A percentile compares a stretch with the other conserved stretches of the same genome.
Evolutionary conservation across 2,888 invertebrate species (phyloP).

Genomic region (Acanthococcus lagerstroemiae): DNA sequence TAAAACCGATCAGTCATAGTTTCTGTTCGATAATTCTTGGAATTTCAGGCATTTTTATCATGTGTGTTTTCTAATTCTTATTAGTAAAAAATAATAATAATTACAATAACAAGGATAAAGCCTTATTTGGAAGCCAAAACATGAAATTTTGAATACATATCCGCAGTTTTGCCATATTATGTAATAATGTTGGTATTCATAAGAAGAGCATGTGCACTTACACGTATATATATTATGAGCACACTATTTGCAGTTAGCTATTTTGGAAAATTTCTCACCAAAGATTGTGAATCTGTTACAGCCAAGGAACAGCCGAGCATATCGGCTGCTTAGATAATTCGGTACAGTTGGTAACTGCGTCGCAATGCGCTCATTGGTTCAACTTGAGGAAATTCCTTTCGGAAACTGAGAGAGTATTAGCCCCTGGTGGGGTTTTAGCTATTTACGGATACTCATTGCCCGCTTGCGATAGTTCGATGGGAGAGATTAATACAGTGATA

Average conservation of each 20-base stretch:
- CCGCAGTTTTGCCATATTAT: no score
- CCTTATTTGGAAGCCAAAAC: no score
- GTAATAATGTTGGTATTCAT: no score
- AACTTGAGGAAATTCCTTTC: constrained; percentile 42
- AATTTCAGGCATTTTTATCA: no score
- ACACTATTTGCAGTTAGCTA: neutral
- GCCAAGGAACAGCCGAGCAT: constrained; percentile 41
- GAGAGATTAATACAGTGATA: constrained; percentile 35
- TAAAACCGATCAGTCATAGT: no score
- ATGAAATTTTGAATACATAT: no score
- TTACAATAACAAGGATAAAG: no score
- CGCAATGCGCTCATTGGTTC: constrained; percentile 45
- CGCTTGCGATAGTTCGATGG: constrained; percentile 31
- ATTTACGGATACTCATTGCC: constrained; percentile 39
- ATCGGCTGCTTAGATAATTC: constrained; percentile 39
- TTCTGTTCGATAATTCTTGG: no score
- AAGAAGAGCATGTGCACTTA: no score
- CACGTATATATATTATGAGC: neutral
- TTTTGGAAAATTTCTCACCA: neutral
- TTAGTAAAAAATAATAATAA: no score
- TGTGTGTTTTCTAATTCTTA: no score
- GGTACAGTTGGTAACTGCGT: constrained; percentile 42
- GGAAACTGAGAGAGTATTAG: constrained; percentile 43
- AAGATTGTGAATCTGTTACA: constrained; percentile 19
- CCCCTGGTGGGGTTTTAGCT: constrained; percentile 42